A percentile compares a stretch with the other conserved stretches of the same genome.
phyloP scores from a whole-genome alignment of 2,888 invertebrate species.

The Choristoneura rosaceana region DNA sequence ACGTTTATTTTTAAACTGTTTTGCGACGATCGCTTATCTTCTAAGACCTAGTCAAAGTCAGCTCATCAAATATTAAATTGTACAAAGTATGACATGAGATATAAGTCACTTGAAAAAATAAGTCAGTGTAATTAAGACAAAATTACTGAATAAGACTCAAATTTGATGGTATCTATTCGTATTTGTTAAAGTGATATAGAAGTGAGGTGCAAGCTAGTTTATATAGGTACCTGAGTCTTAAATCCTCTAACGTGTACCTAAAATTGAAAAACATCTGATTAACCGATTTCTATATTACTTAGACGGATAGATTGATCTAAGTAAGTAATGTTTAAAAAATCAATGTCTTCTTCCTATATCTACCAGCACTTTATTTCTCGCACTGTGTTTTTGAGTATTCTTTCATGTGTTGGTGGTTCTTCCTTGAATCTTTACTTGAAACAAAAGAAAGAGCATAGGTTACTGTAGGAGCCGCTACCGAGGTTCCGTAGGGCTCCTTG shows the following conservation, averaged over 20 bases:
- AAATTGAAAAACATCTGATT: no score
- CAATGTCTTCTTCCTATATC: conserved; percentile 15
- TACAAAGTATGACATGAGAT: neutral
- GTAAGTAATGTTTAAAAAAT: neutral
- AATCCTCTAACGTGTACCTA: neutral
- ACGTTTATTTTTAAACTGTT: neutral
- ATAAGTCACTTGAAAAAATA: neutral
- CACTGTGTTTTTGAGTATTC: neutral
- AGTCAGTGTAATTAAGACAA: neutral
- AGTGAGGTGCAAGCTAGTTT: neutral
- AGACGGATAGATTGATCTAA: neutral
- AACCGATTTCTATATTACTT: neutral
- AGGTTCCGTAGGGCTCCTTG: no score
- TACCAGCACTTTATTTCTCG: conserved; percentile 4
- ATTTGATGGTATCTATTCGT: neutral
- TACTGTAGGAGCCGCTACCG: no score
- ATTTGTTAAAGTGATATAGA: neutral
- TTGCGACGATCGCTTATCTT: no score
- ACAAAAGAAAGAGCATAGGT: neutral
- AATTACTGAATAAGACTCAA: neutral
- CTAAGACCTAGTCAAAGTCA: neutral
- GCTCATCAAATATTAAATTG: conserved; percentile 3
- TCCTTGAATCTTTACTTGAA: neutral
- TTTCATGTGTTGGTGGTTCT: neutral
- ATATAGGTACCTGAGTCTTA: neutral